These are phyloP conservation scores for Siphlonurus alternatus DNA, from an alignment of 2,888 invertebrate species.

Conservation along the genomic window DNA sequence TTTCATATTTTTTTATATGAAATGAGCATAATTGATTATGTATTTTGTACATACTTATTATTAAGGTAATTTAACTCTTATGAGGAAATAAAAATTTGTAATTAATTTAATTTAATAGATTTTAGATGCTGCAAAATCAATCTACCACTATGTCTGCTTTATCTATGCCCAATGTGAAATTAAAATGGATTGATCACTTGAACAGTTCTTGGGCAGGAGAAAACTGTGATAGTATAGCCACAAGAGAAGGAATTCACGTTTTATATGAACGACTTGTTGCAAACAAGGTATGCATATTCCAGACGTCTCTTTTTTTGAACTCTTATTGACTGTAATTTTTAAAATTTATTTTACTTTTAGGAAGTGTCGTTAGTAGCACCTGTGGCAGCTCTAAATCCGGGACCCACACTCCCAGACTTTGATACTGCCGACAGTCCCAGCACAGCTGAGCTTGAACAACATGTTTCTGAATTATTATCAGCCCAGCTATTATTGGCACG, in stretches of 20 bases:
- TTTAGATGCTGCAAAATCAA: not conserved
- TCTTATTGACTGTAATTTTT: not conserved
- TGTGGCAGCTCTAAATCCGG: slow-evolving; percentile 21
- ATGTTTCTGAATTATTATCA: slow-evolving; percentile 31
- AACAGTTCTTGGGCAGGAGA: slow-evolving; percentile 40
- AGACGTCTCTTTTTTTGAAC: not conserved
- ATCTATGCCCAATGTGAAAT: slow-evolving; percentile 18
- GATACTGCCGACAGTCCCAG: slow-evolving; percentile 30
- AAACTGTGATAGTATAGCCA: slow-evolving; percentile 35
- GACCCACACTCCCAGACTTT: slow-evolving; percentile 33
- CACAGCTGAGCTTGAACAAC: slow-evolving; percentile 32
- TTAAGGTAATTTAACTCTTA: no score
- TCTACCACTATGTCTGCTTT: slow-evolving; percentile 5
- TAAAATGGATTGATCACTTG: slow-evolving; percentile 38
- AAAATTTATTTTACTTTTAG: slow-evolving; percentile 11
- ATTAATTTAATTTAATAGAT: not conserved
- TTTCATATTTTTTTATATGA: not conserved
- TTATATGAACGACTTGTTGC: slow-evolving; percentile 35
- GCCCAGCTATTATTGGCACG: slow-evolving; percentile 36
- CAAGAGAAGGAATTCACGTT: slow-evolving; percentile 31
- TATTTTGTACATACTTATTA: no score
- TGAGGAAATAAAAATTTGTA: not conserved
- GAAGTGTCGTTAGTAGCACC: slow-evolving; percentile 21
- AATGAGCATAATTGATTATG: not conserved
- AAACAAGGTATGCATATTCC: slow-evolving; percentile 27